Conservation (phyloP, 2,797 vertebrate genomes). For the Diglossa cyanea region DNA sequence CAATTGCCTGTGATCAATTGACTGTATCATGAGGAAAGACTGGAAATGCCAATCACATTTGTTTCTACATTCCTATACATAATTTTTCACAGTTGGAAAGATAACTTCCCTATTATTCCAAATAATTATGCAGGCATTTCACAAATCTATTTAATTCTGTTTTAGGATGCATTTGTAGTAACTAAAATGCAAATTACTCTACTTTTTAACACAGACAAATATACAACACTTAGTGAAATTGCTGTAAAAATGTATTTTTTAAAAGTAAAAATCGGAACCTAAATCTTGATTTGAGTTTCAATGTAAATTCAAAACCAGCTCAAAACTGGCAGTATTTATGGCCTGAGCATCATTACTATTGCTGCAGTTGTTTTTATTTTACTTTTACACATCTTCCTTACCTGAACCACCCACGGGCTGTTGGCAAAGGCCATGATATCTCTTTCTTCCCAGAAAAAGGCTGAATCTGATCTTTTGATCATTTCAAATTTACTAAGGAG, state of each 20-base stretch:
- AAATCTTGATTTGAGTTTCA: not conserved
- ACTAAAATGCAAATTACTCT: not conserved
- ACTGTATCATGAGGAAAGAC: not conserved
- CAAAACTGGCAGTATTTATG: not conserved
- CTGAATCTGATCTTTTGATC: conserved; percentile 98
- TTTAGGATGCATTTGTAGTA: not conserved
- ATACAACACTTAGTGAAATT: not conserved
- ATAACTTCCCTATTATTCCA: not conserved
- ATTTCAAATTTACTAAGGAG: conserved; percentile 99
- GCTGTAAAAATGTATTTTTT: not conserved
- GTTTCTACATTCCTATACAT: not conserved
- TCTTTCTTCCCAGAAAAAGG: conserved; percentile 99
- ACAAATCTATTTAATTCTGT: not conserved
- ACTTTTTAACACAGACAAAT: not conserved
- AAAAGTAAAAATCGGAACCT: not conserved
- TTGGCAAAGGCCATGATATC: conserved; percentile 99
- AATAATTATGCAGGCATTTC: not conserved
- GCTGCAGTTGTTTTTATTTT: not conserved
- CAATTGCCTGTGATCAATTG: not conserved
- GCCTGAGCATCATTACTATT: not conserved
- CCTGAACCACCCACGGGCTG: conserved; percentile 98
- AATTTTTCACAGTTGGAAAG: not conserved
- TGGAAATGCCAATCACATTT: not conserved
- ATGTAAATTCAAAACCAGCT: not conserved
- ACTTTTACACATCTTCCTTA: conserved; percentile 58